A percentile compares a stretch with the other conserved stretches of the same genome.
These are phyloP conservation scores for Philopotamus ludificatus DNA, from an alignment of 1,140 invertebrate genomes.

Conservation along the genomic window DNA sequence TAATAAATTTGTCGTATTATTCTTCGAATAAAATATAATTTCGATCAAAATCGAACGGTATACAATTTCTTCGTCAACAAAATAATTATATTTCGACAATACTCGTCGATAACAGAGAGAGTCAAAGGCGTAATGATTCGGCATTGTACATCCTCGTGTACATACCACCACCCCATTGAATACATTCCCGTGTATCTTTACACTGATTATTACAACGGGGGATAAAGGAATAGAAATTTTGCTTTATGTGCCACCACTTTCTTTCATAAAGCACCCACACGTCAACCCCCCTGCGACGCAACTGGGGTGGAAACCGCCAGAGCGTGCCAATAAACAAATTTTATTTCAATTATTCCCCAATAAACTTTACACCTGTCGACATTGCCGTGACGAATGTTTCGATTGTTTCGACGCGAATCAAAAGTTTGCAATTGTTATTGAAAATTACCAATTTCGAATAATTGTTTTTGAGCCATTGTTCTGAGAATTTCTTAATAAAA, in stretches of 20 bases:
- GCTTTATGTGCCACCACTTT: constrained; percentile 37
- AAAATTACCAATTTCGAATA: too few species aligned
- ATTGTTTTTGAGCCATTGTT: neutral
- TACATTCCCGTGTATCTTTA: constrained; percentile 24
- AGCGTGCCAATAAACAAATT: constrained; percentile 1
- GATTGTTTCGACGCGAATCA: neutral
- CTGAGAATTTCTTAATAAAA: neutral
- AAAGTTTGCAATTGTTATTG: too few species aligned
- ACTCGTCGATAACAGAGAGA: too few species aligned
- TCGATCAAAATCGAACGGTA: too few species aligned
- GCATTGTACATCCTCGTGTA: neutral
- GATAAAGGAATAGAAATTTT: constrained; percentile 40
- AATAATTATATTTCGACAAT: too few species aligned
- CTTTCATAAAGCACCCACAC: constrained; percentile 14
- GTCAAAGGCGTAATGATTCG: neutral
- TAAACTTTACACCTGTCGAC: constrained; percentile 1
- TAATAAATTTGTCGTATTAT: too few species aligned
- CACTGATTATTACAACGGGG: constrained; percentile 36
- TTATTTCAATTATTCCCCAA: neutral
- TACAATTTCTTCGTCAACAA: too few species aligned
- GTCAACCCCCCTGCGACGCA: constrained; percentile 51
- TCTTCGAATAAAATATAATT: too few species aligned
- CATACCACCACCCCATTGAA: neutral
- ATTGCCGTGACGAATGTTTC: neutral
- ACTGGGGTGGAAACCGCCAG: constrained; percentile 40